Base-by-base conservation (phyloP, 1,140 invertebrate species). In the Artemia franciscana region DNA sequence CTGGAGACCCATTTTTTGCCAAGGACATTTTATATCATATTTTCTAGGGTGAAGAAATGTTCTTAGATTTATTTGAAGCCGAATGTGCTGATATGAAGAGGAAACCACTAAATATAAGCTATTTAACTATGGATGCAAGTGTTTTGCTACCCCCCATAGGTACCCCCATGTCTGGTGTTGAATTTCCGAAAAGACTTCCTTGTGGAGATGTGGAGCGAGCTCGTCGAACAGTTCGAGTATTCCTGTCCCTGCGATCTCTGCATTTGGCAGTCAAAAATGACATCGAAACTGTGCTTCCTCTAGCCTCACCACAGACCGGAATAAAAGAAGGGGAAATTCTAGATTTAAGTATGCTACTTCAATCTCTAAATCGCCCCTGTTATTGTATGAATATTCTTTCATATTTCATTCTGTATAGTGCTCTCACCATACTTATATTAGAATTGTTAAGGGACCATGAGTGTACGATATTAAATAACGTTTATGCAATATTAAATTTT, bases 51-150 rank as follows among this genome's bases (percentile, higher is more conserved):
- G 93, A 98, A 78, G 93, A 98, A 70, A 92, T 98, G 66, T 98
- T 98, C 76, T 75, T 98, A 26, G 94, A 98, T 71, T 91, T 98
- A 81, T 98, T 99, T 75, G 94, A 99, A 75, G 91, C 97, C 73
- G 95, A 99, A 78, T 87, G 79, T 73, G 87, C 85, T 70, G 89
- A 95, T 73, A 88, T 96, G 80, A 79, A 83, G 68, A 90, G 85
- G 69, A 79, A 82, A 26, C 83, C 85, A 5, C 72, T 95, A 27
- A 95, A 93, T 76, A 89, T 92, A 1, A 89, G 94, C 71, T 90
- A 85, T 79, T 70, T 93, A 23, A 88, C 90, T 77, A 91, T 91
- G 86, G 94, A 98, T 74, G 88, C 91, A n/a, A 89, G 88, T 60
- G 85, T 99, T 67, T 76, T 98, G 57, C 75, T 98, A 63, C 91